Conservation (phyloP, 2,113 vertebrate genomes). For the Willisornis vidua region DNA sequence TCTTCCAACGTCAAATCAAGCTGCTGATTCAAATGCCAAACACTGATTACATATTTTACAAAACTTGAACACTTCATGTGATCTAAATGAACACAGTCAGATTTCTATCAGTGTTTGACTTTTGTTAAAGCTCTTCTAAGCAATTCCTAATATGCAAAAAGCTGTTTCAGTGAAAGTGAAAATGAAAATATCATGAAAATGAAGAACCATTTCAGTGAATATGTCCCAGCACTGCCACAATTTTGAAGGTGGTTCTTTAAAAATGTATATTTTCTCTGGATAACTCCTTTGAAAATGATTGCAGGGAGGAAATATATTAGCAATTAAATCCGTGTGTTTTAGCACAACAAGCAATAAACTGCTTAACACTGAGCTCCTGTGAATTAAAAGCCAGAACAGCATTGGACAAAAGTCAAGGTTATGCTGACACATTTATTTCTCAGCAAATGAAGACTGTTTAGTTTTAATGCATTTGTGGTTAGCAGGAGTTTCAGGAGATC, state of each 20-base stretch:
- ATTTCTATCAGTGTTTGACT: not conserved
- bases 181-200: not conserved
- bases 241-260: slow-evolving; percentile 60
- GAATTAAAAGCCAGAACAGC: slow-evolving; percentile 79
- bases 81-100: not conserved
- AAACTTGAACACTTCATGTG: not conserved
- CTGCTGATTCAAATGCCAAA: not conserved
- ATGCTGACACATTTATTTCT: slow-evolving; percentile 85
- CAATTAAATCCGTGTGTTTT: slow-evolving; percentile 74
- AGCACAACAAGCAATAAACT: slow-evolving; percentile 82
- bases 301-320: slow-evolving; percentile 74
- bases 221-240: not conserved
- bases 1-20: not conserved
- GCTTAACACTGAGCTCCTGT: slow-evolving; percentile 76
- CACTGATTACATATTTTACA: not conserved
- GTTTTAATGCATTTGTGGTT: slow-evolving; percentile 87
- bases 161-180: slow-evolving; percentile 11
- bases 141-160: slow-evolving; percentile 40
- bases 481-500: slow-evolving; percentile 81
- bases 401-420: slow-evolving; percentile 80
- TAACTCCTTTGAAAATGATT: slow-evolving; percentile 70
- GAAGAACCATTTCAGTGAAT: slow-evolving; percentile 24
- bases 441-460: slow-evolving; percentile 81
- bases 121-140: slow-evolving; percentile 2
- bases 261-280: slow-evolving; percentile 69